Percentiles rank a stretch among this genome's conserved stretches.
Evolutionary conservation across 2,888 invertebrate genomes (phyloP).

Genomic region (Drosophila differens): DNA sequence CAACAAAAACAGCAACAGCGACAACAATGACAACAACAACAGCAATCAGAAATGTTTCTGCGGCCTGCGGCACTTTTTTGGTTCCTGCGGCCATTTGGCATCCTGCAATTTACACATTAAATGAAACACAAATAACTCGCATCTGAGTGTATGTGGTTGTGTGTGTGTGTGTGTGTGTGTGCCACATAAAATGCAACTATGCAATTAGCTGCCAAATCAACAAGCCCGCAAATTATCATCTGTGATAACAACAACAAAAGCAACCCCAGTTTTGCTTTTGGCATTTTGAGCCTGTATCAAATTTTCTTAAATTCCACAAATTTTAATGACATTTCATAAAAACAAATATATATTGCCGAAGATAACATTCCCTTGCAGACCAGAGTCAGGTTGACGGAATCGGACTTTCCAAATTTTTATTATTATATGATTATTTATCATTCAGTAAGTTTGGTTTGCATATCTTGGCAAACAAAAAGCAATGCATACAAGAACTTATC

Average conservation of each 20-base stretch:
- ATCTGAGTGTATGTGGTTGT: slow-evolving; percentile 34
- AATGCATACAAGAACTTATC: not conserved
- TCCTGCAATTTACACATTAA: slow-evolving; percentile 73
- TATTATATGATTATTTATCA: not conserved
- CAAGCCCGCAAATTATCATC: slow-evolving; percentile 58
- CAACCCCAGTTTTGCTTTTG: not conserved
- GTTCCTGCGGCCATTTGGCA: slow-evolving; percentile 52
- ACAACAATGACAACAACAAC: slow-evolving; percentile 11
- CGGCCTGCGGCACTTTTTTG: slow-evolving; percentile 38
- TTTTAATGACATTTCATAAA: not conserved
- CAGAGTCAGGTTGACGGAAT: not conserved
- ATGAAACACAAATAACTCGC: slow-evolving; percentile 75
- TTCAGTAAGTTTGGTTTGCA: not conserved
- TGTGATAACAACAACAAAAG: slow-evolving; percentile 24
- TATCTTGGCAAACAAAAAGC: not conserved
- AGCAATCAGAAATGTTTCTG: slow-evolving; percentile 16
- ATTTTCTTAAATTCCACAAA: not conserved
- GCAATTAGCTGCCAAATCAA: slow-evolving; percentile 75
- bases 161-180: not conserved
- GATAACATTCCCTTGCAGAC: not conserved
- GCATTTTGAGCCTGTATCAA: not conserved
- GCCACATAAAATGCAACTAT: slow-evolving; percentile 61
- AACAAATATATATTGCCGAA: not conserved
- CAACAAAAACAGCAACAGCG: slow-evolving; percentile 10
- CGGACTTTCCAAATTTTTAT: not conserved